Evolutionary conservation across 2,797 vertebrate species (phyloP).

Genomic region (Novumbra hubbsi): DNA sequence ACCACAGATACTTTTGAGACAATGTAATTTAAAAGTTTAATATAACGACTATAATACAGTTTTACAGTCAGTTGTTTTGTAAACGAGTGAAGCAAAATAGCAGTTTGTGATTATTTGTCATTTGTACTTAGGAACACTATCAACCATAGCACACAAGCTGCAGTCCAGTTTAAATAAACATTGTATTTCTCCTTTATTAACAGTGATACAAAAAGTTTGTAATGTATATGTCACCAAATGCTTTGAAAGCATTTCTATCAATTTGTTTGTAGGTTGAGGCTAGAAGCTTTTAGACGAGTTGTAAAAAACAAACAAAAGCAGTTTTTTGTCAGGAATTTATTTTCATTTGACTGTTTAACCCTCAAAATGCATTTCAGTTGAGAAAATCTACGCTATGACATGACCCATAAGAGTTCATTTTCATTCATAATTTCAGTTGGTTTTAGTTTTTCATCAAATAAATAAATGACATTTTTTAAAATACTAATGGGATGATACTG

Average conservation of each 20-base stretch:
- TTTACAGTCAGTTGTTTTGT: slow-evolving; percentile 18
- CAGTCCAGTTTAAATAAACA: slow-evolving; percentile 17
- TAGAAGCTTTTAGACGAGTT: background rate
- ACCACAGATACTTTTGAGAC: background rate
- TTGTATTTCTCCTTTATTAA: slow-evolving; percentile 41
- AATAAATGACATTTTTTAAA: background rate
- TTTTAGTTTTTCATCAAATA: background rate
- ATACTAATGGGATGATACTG: background rate
- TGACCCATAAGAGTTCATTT: background rate
- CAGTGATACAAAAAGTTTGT: slow-evolving; percentile 58
- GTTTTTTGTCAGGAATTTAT: background rate
- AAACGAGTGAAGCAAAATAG: slow-evolving; percentile 9
- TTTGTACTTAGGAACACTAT: background rate
- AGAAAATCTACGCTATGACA: background rate
- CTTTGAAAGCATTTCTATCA: slow-evolving; percentile 26
- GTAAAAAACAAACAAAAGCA: background rate
- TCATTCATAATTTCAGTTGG: background rate
- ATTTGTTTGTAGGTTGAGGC: slow-evolving; percentile 8
- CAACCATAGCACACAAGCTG: slow-evolving; percentile 1
- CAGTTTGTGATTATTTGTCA: slow-evolving; percentile 6
- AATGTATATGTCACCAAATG: slow-evolving; percentile 55
- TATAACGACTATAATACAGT: slow-evolving; percentile 17
- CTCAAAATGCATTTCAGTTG: background rate
- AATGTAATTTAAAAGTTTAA: background rate
- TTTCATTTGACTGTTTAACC: background rate